Evolutionary conservation across 1,140 invertebrate species (phyloP).

Genomic region (Phthorimaea operculella): DNA sequence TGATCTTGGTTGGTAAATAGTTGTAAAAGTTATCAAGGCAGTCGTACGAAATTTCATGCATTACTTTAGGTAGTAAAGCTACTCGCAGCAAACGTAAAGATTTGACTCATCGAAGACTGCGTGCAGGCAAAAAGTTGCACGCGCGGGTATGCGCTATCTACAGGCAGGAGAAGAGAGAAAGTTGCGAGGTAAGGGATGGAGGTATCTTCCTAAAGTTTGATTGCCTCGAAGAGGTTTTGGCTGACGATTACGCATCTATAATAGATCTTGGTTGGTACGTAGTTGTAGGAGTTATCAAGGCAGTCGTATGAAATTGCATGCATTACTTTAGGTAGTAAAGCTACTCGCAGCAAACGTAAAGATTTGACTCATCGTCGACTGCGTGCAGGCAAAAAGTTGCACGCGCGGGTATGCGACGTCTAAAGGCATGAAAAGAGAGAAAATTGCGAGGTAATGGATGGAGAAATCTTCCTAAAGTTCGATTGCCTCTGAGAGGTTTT

Average conservation of each 20-base stretch:
- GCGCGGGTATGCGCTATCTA: slow-evolving; percentile 31
- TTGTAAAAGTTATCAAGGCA: too few relatives aligned
- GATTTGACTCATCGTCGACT: neutral
- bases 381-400: slow-evolving; percentile 33
- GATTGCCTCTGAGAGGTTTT: neutral
- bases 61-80: too few relatives aligned
- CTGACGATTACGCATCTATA: too few relatives aligned
- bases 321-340: too few relatives aligned
- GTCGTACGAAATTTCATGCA: too few relatives aligned
- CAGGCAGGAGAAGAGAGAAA: neutral
- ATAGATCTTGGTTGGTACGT: too few relatives aligned
- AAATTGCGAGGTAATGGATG: neutral
- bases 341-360: too few relatives aligned
- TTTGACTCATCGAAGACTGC: neutral
- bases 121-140: slow-evolving; percentile 39
- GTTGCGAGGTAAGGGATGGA: neutral
- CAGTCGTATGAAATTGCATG: too few relatives aligned
- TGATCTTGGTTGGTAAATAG: too few relatives aligned
- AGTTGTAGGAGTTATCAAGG: too few relatives aligned
- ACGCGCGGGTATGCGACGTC: slow-evolving; percentile 36
- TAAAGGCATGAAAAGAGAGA: neutral
- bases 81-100: too few relatives aligned
- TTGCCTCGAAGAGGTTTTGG: neutral
- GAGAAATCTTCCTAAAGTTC: neutral
- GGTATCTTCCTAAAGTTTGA: neutral